Conservation (phyloP, 2,113 vertebrate species). For the Azemiops feae region DNA sequence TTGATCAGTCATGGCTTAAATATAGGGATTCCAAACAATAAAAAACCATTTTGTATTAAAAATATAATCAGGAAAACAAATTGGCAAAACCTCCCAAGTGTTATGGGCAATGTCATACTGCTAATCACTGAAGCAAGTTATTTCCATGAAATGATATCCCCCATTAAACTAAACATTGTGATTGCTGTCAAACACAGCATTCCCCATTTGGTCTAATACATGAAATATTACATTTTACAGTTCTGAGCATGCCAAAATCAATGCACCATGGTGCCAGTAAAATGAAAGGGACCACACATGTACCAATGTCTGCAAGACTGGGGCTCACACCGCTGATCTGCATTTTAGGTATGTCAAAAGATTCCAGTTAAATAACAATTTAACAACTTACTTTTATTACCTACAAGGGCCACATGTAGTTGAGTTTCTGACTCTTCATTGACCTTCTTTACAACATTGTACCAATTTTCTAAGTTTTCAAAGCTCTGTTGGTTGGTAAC, state of each 20-base stretch:
- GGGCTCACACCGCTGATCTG: not conserved
- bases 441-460: conserved; percentile 88
- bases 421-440: conserved; percentile 89
- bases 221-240: conserved; percentile 18
- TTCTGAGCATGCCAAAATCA: conserved; percentile 14
- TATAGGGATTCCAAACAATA: not conserved
- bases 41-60: conserved; percentile 9
- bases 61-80: not conserved
- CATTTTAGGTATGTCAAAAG: conserved; percentile 23
- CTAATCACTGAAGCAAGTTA: conserved; percentile 7
- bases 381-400: conserved; percentile 94
- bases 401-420: conserved; percentile 89
- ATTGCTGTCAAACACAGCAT: conserved; percentile 18
- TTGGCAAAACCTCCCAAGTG: not conserved
- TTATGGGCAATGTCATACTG: not conserved
- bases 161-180: conserved; percentile 14
- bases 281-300: conserved; percentile 18
- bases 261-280: conserved; percentile 12
- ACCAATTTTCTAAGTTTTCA: conserved; percentile 98
- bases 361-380: conserved; percentile 18
- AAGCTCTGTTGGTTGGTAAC: conserved; percentile 98
- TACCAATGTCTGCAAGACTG: not conserved
- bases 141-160: conserved; percentile 24
- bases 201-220: not conserved
- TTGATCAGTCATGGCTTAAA: not conserved